phyloP scores from a whole-genome alignment of 2,888 invertebrate genomes.

The Punctoribates punctum region DNA sequence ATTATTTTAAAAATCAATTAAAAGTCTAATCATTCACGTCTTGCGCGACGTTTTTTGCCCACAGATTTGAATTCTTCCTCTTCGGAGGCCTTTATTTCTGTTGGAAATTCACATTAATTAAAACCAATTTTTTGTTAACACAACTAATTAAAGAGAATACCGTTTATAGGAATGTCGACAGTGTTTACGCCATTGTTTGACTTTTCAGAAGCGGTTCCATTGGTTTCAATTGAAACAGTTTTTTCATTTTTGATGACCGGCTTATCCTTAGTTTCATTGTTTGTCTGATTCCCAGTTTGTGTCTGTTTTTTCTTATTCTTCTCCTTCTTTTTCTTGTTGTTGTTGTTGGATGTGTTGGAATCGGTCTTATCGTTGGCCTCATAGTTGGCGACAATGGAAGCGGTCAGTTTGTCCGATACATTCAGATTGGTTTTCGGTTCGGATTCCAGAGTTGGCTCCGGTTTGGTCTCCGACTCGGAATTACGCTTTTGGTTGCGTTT shows the following conservation, averaged over 20 bases:
- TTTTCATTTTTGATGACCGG: neutral
- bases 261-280: constrained; percentile 3
- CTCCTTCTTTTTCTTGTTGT: constrained; percentile 30
- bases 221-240: neutral
- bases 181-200: neutral
- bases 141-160: neutral
- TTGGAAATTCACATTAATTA: too few species aligned
- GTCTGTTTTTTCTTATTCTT: constrained; percentile 18
- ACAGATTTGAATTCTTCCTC: constrained; percentile 21
- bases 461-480: constrained; percentile 1
- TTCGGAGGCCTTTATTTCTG: constrained; percentile 20
- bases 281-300: neutral
- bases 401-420: constrained; percentile 9
- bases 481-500: constrained; percentile 17
- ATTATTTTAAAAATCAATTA: neutral
- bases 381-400: constrained; percentile 27
- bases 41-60: constrained; percentile 24
- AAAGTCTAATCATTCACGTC: constrained; percentile 10
- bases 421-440: constrained; percentile 11
- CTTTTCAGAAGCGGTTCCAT: neutral
- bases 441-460: neutral
- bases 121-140: neutral
- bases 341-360: neutral
- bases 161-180: constrained; percentile 3
- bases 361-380: neutral